Evolutionary conservation across 2,113 vertebrate genomes (phyloP).

Genomic region (Lagopus leucura): DNA sequence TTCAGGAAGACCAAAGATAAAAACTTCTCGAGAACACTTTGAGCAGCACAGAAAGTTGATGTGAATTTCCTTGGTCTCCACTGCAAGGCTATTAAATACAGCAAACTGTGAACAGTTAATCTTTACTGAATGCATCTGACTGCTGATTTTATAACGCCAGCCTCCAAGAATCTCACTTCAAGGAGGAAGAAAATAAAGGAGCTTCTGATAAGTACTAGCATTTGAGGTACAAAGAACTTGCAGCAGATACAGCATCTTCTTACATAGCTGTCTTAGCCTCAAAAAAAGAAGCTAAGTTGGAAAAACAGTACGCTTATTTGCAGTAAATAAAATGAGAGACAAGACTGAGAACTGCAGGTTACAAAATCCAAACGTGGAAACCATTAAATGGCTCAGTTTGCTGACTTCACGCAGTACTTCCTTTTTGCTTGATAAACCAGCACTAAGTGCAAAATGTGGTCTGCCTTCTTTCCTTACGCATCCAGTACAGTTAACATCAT

Average conservation of each 20-base stretch:
- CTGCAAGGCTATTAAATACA: not conserved
- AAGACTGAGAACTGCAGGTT: not conserved
- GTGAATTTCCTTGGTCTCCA: not conserved
- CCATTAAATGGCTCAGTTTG: not conserved
- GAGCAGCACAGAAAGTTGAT: not conserved
- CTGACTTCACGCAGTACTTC: not conserved
- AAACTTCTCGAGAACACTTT: conserved; percentile 6
- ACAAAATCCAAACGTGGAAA: not conserved
- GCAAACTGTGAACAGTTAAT: not conserved
- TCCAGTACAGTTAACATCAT: not conserved
- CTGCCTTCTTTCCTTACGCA: not conserved
- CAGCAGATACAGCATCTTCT: not conserved
- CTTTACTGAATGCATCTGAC: not conserved
- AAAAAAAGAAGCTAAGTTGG: not conserved
- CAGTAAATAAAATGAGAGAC: not conserved
- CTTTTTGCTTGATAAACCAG: not conserved
- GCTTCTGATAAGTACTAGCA: not conserved
- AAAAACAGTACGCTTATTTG: not conserved
- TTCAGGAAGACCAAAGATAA: not conserved
- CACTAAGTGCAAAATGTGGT: not conserved
- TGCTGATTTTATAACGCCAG: not conserved
- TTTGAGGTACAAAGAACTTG: not conserved
- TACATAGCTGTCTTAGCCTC: not conserved
- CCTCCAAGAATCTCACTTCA: not conserved
- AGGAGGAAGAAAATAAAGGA: not conserved